These are phyloP conservation scores for Calidris pygmaea DNA, from an alignment of 2,113 vertebrate genomes.

Conservation along the genomic window DNA sequence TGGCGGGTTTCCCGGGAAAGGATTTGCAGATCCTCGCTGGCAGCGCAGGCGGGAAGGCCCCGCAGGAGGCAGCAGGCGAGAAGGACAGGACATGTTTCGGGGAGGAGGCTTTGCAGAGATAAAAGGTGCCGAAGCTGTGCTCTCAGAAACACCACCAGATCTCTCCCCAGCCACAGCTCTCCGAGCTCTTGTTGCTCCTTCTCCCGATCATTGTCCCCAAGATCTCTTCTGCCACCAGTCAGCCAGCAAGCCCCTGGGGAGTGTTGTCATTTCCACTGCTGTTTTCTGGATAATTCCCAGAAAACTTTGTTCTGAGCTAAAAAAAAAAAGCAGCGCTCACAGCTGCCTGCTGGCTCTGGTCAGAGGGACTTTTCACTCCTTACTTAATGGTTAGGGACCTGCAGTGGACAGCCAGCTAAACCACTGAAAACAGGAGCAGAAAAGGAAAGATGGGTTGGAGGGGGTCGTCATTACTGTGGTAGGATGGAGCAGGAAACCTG, in stretches of 20 bases:
- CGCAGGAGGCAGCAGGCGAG: neutral
- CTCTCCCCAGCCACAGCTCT: neutral
- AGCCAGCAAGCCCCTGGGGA: neutral
- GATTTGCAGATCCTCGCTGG: constrained; percentile 13
- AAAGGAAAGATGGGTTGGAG: neutral
- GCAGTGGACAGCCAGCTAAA: neutral
- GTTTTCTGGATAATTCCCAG: constrained; percentile 8
- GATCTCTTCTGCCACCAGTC: neutral
- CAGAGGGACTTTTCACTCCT: neutral
- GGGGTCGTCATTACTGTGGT: neutral
- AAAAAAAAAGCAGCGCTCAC: neutral
- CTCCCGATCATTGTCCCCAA: neutral
- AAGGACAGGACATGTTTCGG: neutral
- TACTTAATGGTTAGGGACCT: neutral
- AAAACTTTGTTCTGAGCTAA: neutral
- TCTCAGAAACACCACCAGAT: neutral
- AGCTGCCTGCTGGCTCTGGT: neutral
- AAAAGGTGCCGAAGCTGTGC: neutral
- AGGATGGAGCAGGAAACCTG: neutral
- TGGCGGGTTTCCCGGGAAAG: neutral
- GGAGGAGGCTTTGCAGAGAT: neutral
- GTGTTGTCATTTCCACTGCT: neutral
- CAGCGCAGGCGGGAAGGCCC: neutral
- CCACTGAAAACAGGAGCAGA: neutral
- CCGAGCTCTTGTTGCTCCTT: neutral